A percentile compares a stretch with the other conserved stretches of the same genome.
These are phyloP conservation scores for Sebastes oblongus DNA, from an alignment of 2,797 vertebrate genomes.

Conservation along the genomic window DNA sequence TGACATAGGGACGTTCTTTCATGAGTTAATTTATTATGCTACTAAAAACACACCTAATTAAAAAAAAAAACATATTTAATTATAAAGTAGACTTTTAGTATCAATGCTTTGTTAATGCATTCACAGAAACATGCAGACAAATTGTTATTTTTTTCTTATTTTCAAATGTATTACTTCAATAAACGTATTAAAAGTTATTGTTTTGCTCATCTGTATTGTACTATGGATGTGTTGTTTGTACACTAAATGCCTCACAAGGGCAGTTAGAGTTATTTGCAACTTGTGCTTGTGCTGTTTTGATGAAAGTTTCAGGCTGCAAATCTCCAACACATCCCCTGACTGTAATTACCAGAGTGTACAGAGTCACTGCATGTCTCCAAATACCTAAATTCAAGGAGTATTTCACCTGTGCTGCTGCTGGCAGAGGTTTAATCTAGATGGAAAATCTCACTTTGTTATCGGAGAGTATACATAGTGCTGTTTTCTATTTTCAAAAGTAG, in stretches of 20 bases:
- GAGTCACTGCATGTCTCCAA: not conserved
- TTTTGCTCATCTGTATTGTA: too few relatives aligned
- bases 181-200: too few relatives aligned
- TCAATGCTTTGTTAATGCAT: too few relatives aligned
- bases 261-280: not conserved
- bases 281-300: not conserved
- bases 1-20: not conserved
- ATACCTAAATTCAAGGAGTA: not conserved
- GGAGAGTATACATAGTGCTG: not conserved
- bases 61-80: not conserved
- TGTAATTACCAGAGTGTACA: not conserved
- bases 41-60: not conserved
- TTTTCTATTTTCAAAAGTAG: not conserved
- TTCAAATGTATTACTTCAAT: too few relatives aligned
- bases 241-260: too few relatives aligned
- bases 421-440: slow-evolving; percentile 21
- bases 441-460: slow-evolving; percentile 11
- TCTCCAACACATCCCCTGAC: not conserved
- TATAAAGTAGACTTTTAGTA: too few relatives aligned
- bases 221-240: not conserved
- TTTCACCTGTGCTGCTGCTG: not conserved
- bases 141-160: too few relatives aligned
- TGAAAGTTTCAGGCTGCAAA: not conserved
- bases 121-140: too few relatives aligned
- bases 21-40: not conserved